Conservation (phyloP, 2,888 invertebrate genomes). For the Stenichneumon culpator region DNA sequence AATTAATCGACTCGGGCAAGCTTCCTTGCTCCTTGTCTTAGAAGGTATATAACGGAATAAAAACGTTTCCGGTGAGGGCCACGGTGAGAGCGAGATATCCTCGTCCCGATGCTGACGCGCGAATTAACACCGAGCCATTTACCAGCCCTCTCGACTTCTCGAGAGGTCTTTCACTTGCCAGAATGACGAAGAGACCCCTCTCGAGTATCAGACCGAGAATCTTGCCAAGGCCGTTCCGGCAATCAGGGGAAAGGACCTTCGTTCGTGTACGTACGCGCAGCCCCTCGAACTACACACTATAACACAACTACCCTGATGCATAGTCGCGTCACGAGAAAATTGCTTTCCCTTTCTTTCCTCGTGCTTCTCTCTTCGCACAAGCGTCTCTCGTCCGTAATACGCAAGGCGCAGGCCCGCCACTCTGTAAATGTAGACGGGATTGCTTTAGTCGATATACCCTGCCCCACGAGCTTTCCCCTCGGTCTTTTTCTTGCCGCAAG, state of each 20-base stretch:
- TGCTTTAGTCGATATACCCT: constrained; percentile 64
- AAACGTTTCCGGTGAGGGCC: not conserved
- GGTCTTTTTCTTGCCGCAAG: constrained; percentile 11
- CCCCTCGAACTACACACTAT: constrained; percentile 2
- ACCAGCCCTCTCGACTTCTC: constrained; percentile 46
- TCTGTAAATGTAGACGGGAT: constrained; percentile 58
- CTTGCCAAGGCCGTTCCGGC: constrained; percentile 50
- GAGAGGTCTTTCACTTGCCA: constrained; percentile 59
- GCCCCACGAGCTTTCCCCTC: constrained; percentile 27
- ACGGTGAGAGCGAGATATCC: not conserved
- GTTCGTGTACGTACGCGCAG: constrained; percentile 17
- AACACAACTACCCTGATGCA: constrained; percentile 58
- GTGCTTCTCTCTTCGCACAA: constrained; percentile 39
- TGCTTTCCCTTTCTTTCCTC: constrained; percentile 65
- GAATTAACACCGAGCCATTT: constrained; percentile 61
- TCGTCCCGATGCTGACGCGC: constrained; percentile 42
- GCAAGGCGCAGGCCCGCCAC: constrained; percentile 30
- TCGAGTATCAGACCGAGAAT: constrained; percentile 54
- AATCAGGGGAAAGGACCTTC: constrained; percentile 54
- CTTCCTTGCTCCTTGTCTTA: constrained; percentile 11
- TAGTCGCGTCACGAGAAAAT: constrained; percentile 68
- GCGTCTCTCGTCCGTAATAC: constrained; percentile 42
- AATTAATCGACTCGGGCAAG: constrained; percentile 57
- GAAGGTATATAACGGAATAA: not conserved
- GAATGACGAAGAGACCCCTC: constrained; percentile 55